Conservation (phyloP, 2,888 invertebrate species). For the Lymantria dispar region DNA sequence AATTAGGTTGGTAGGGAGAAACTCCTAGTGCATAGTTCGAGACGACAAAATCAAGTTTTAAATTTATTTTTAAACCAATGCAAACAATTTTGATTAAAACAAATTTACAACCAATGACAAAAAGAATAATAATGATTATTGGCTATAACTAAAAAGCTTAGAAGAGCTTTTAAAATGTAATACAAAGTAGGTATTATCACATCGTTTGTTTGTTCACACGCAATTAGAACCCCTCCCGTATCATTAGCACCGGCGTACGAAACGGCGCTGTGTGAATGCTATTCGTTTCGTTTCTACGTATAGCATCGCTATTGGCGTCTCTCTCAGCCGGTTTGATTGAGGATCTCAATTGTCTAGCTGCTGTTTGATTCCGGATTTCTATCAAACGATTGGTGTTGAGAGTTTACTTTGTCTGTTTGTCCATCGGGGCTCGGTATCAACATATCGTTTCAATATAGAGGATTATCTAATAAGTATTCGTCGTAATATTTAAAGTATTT, state of each 20-base stretch:
- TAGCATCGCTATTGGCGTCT: slow-evolving; percentile 31
- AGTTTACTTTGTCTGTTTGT: slow-evolving; percentile 57
- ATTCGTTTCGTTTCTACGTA: slow-evolving; percentile 46
- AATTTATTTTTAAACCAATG: too few species aligned
- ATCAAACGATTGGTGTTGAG: slow-evolving; percentile 64
- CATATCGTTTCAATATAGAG: slow-evolving; percentile 32
- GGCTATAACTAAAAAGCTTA: too few species aligned
- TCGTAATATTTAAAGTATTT: background rate
- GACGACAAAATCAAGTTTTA: too few species aligned
- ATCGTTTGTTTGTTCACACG: slow-evolving; percentile 73
- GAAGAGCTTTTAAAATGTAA: slow-evolving; percentile 22
- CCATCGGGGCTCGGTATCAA: slow-evolving; percentile 35
- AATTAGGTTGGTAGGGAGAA: too few species aligned
- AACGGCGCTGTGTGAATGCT: slow-evolving; percentile 39
- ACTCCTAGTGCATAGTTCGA: too few species aligned
- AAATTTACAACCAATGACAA: too few species aligned
- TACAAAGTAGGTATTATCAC: slow-evolving; percentile 65
- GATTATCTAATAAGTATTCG: slow-evolving; percentile 12
- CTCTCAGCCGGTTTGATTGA: slow-evolving; percentile 56
- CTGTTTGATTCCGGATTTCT: slow-evolving; percentile 62
- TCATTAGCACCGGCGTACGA: slow-evolving; percentile 65
- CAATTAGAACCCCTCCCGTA: slow-evolving; percentile 74
- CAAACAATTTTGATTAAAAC: too few species aligned
- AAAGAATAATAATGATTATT: too few species aligned
- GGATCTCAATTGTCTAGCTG: slow-evolving; percentile 58